Evolutionary conservation across 2,888 invertebrate genomes (phyloP), one percentile per base, ranked within the genome.

Genomic region (Tetheella fluctuosa): DNA sequence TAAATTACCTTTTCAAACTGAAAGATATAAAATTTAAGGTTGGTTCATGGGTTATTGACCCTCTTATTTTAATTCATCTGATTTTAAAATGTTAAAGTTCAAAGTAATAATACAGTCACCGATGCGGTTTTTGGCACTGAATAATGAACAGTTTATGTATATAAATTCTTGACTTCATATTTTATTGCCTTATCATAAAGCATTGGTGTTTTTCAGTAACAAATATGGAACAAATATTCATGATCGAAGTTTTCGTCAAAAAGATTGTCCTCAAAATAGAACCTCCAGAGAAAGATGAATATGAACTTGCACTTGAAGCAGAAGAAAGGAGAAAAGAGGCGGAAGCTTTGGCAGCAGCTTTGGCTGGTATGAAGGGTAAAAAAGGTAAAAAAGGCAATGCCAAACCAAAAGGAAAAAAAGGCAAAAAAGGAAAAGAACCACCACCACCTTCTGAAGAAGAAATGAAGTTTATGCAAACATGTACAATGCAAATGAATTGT

Each of bases 221-320:
- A 52, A 64, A 61, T 62, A 92, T 92, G 92, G 93, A 93, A 61
- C 93, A 93, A 80, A 91, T 93, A 60, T 93, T 92, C 60, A 91
- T 93, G 91, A 87, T 93, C 28, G 93, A 93, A 75, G 85, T 90
- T 1, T 91, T 86, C 61, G 91, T 93, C 6, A 91, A 91, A 70
- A 90, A 83, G 66, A 91, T 92, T 10, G 63, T 91, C 52, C 74
- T 93, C 0, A 92, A 93, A 79, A 72, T 92, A 60, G 91, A 90
- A 62, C 92, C 92, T 61, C 86, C 86, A 0, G 81, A 76, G 58
- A 93, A 92, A 82, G 92, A 92, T 84, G 92, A 85, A 67, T 91
- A 86, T 54, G 93, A 93, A 77, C 76, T 93, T 15, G 75, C 67
- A 65, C 62, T 84, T 74, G 91, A 91, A 76, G 93, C 74, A 67